Percentiles rank a stretch among this genome's conserved stretches.
These are phyloP conservation scores for Pipistrellus kuhlii DNA, from an alignment of 2,797 vertebrate species.

Conservation along the genomic window DNA sequence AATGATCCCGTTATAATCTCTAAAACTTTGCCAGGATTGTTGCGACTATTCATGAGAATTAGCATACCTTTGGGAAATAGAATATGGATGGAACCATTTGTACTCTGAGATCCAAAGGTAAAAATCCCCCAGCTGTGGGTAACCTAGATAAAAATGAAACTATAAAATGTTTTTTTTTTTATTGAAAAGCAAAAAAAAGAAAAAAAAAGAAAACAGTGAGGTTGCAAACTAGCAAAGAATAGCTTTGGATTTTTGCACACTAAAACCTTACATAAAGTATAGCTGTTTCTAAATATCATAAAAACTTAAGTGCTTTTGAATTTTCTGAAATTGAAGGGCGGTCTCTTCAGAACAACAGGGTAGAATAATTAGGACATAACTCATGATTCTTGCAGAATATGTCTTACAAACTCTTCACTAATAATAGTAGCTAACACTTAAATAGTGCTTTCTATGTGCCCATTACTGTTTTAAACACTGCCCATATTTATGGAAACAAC, in stretches of 20 bases:
- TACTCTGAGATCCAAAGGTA: conserved; percentile 61
- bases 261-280: conserved; percentile 63
- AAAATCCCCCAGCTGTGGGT: conserved; percentile 64
- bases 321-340: conserved; percentile 54
- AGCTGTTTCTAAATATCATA: conserved; percentile 55
- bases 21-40: conserved; percentile 21
- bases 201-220: conserved; percentile 9
- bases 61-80: conserved; percentile 67
- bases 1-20: conserved; percentile 21
- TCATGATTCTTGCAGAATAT: conserved; percentile 44
- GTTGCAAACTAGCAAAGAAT: conserved; percentile 59
- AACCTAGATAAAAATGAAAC: conserved; percentile 75
- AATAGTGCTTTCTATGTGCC: neutral
- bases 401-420: conserved; percentile 22
- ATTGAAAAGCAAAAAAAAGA: conserved; percentile 63
- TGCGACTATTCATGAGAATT: conserved; percentile 74
- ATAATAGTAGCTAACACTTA: neutral
- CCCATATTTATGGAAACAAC: conserved; percentile 4
- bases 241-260: conserved; percentile 42
- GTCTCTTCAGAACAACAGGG: neutral
- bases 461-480: conserved; percentile 2
- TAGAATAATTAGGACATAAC: conserved; percentile 49
- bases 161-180: neutral
- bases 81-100: conserved; percentile 71
- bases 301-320: conserved; percentile 62